These are phyloP conservation scores for Eupithecia subfuscata DNA, from an alignment of 2,888 invertebrate genomes.

Conservation along the genomic window DNA sequence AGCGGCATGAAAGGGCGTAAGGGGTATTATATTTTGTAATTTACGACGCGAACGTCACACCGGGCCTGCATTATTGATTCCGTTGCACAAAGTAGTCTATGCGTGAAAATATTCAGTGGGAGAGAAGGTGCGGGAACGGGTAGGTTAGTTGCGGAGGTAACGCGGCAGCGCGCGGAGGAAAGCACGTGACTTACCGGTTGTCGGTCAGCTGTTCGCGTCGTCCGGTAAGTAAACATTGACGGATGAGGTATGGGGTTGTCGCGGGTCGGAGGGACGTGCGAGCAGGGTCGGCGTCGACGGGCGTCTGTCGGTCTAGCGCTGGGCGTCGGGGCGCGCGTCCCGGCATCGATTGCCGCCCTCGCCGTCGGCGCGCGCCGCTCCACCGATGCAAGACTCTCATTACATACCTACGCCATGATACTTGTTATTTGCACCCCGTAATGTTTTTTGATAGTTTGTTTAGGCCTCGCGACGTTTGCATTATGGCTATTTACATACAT, in stretches of 20 bases:
- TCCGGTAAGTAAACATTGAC: constrained; percentile 81
- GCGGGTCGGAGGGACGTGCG: constrained; percentile 70
- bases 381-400: constrained; percentile 81
- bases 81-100: constrained; percentile 65
- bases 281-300: constrained; percentile 79
- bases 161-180: constrained; percentile 47
- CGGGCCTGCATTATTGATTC: constrained; percentile 71
- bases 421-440: constrained; percentile 83
- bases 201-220: constrained; percentile 81
- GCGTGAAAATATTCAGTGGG: constrained; percentile 61
- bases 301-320: constrained; percentile 82
- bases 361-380: constrained; percentile 78
- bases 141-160: constrained; percentile 40
- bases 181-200: constrained; percentile 83
- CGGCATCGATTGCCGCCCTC: constrained; percentile 83
- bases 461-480: constrained; percentile 61
- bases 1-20: constrained; percentile 72
- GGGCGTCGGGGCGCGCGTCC: constrained; percentile 84
- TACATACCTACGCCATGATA: constrained; percentile 79
- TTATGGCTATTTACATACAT: constrained; percentile 57
- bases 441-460: constrained; percentile 81
- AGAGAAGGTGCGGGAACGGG: constrained; percentile 44
- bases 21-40: constrained; percentile 78
- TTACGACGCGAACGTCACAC: constrained; percentile 71
- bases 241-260: constrained; percentile 69